These are phyloP conservation scores for Luperina nickerlii DNA, from an alignment of 2,888 invertebrate species.

Conservation along the genomic window DNA sequence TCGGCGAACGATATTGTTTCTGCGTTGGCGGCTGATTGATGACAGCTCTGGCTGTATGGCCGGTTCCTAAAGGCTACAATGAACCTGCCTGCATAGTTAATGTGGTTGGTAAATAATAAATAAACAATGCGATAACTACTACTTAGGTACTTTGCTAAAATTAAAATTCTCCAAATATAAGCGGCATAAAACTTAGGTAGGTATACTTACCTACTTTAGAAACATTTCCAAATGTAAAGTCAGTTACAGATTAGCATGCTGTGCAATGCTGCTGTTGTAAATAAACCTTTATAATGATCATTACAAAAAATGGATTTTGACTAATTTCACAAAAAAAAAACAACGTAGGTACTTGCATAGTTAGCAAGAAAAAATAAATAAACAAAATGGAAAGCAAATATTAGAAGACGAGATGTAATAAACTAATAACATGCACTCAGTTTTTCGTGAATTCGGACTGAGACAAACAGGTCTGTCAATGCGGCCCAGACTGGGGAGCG, in stretches of 20 bases:
- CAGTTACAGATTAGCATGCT: neutral
- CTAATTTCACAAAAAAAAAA: neutral
- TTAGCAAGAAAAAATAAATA: conserved; percentile 27
- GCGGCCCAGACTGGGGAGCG: conserved; percentile 63
- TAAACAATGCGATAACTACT: neutral
- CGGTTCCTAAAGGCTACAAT: conserved; percentile 6
- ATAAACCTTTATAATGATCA: neutral
- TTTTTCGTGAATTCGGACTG: conserved; percentile 41
- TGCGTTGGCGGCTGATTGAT: conserved; percentile 85
- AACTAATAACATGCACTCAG: conserved; percentile 63
- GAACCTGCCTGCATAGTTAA: conserved; percentile 26
- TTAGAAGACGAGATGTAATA: conserved; percentile 43
- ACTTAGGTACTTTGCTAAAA: neutral
- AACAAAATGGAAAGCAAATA: conserved; percentile 40
- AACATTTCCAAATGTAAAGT: neutral
- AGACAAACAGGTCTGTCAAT: conserved; percentile 41
- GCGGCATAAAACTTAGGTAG: neutral
- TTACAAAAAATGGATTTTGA: neutral
- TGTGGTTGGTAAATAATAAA: conserved; percentile 24
- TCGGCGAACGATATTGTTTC: conserved; percentile 79
- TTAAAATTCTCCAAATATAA: neutral
- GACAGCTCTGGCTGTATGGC: conserved; percentile 65
- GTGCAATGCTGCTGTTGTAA: neutral
- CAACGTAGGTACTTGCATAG: neutral
- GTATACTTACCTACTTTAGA: neutral